Percentiles rank a stretch among this genome's conserved stretches.
Evolutionary conservation across 2,888 invertebrate species (phyloP).

Genomic region (Mayetiola destructor): DNA sequence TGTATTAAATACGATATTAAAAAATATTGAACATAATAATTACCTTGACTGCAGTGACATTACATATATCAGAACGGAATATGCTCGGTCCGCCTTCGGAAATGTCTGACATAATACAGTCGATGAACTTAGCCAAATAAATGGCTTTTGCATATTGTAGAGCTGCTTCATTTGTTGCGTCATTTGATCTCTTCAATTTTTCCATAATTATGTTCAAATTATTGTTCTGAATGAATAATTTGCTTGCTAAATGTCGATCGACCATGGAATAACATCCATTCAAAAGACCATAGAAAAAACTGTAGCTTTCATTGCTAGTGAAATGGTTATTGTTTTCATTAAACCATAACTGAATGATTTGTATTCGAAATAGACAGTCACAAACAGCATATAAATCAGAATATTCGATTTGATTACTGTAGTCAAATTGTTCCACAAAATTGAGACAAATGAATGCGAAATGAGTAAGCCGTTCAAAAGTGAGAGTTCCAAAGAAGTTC

Average conservation of each 20-base stretch:
- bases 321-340: constrained; percentile 1
- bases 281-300: neutral
- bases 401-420: neutral
- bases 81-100: no score
- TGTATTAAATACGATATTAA: no score
- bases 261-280: neutral
- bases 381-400: neutral
- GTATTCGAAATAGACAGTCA: neutral
- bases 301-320: neutral
- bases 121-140: neutral
- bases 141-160: neutral
- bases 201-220: neutral
- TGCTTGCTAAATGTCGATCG: neutral
- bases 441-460: neutral
- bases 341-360: neutral
- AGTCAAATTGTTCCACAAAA: neutral
- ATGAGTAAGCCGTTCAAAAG: neutral
- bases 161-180: neutral
- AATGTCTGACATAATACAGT: no score
- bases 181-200: no score
- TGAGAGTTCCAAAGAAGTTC: neutral
- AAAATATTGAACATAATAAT: no score
- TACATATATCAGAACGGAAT: no score
- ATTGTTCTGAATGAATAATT: neutral
- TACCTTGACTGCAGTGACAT: no score